Evolutionary conservation across 1,140 invertebrate genomes (phyloP).

Genomic region (Dinothrombium tinctorium): DNA sequence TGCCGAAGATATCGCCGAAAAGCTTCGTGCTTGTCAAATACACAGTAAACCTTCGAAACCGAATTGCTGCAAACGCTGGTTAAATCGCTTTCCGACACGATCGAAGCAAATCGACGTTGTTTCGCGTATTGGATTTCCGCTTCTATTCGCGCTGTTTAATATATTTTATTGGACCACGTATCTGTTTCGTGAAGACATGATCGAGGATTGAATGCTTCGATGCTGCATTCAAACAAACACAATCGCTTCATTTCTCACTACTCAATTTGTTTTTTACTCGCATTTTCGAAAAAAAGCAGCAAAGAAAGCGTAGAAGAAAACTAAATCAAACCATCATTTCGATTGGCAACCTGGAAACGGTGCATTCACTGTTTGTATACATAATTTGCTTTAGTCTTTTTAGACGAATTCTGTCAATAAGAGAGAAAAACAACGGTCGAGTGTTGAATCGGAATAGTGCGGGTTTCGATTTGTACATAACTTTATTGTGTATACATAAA

Average conservation of each 20-base stretch:
- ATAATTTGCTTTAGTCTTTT: too few relatives aligned
- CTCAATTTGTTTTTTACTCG: too few relatives aligned
- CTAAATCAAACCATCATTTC: neutral
- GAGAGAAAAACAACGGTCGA: too few relatives aligned
- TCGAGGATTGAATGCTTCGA: constrained; percentile 14
- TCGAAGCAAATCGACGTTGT: constrained; percentile 89
- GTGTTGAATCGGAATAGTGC: too few relatives aligned
- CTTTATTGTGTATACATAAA: too few relatives aligned
- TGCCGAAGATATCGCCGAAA: constrained; percentile 33
- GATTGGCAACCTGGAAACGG: neutral
- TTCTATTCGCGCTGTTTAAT: constrained; percentile 84
- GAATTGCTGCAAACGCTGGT: constrained; percentile 72
- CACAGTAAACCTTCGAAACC: constrained; percentile 18
- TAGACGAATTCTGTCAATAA: too few relatives aligned
- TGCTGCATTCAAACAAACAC: neutral
- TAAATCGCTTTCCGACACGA: constrained; percentile 70
- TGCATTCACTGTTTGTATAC: too few relatives aligned
- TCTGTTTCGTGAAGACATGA: constrained; percentile 51
- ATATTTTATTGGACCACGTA: constrained; percentile 82
- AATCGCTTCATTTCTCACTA: too few relatives aligned
- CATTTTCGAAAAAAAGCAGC: too few relatives aligned
- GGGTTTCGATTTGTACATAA: too few relatives aligned
- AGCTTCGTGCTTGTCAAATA: constrained; percentile 25
- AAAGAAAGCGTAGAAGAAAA: neutral
- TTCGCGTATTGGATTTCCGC: constrained; percentile 72